Conservation (phyloP, 2,888 invertebrate genomes). For the Diabrotica balteata region DNA sequence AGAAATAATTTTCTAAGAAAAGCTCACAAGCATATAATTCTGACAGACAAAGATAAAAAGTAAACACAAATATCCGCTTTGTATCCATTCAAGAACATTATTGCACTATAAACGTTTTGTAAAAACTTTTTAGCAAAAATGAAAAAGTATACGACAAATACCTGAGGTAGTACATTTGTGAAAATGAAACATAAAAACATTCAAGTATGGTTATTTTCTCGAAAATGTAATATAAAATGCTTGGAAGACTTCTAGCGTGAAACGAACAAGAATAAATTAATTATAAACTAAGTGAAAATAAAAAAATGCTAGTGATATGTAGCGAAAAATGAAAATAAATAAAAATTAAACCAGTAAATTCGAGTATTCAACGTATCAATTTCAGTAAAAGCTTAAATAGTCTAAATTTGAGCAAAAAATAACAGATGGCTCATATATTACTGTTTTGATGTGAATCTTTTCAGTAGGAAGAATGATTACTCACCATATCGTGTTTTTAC, state of each 20-base stretch:
- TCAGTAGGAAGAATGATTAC: too few species aligned
- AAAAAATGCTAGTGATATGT: conserved; percentile 40
- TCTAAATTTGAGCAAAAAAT: conserved; percentile 31
- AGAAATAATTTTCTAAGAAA: conserved; percentile 46
- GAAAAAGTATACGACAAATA: conserved; percentile 49
- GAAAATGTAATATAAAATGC: conserved; percentile 36
- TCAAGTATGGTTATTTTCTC: conserved; percentile 31
- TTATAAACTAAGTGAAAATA: conserved; percentile 17
- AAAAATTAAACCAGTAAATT: conserved; percentile 38
- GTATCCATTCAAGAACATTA: conserved; percentile 38
- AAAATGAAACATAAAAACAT: conserved; percentile 29
- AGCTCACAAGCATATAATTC: conserved; percentile 44
- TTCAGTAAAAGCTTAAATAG: conserved; percentile 34
- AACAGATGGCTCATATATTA: conserved; percentile 14
- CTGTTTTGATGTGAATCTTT: too few species aligned
- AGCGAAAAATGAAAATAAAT: conserved; percentile 38
- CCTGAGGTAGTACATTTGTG: conserved; percentile 52
- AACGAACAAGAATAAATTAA: conserved; percentile 40
- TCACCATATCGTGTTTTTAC: too few species aligned
- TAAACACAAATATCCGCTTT: conserved; percentile 26
- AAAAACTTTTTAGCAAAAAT: conserved; percentile 44
- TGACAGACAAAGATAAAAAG: conserved; percentile 28
- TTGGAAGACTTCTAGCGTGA: conserved; percentile 48
- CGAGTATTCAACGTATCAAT: conserved; percentile 38
- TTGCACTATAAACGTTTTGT: conserved; percentile 49